Evolutionary conservation across 2,797 vertebrate species (phyloP).

Genomic region (Astyanax mexicanus): DNA sequence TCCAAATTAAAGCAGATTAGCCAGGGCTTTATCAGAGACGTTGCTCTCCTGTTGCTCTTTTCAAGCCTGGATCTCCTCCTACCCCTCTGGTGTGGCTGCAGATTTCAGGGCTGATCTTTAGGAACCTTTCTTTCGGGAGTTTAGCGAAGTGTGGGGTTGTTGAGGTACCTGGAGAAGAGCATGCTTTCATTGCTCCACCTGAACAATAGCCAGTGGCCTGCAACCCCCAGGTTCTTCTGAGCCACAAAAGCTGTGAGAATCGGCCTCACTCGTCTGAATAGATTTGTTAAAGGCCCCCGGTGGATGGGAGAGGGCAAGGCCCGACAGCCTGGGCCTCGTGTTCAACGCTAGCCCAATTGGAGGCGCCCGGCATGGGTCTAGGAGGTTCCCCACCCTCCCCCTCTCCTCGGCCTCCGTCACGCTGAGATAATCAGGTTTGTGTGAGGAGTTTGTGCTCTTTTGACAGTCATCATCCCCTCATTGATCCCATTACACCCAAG

Average conservation of each 20-base stretch:
- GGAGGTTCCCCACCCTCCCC: constrained; percentile 64
- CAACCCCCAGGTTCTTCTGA: constrained; percentile 57
- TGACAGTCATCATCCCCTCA: constrained; percentile 97
- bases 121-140: constrained; percentile 19
- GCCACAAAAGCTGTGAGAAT: constrained; percentile 79
- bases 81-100: constrained; percentile 54
- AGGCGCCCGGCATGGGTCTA: constrained; percentile 83
- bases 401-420: constrained; percentile 85
- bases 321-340: constrained; percentile 84
- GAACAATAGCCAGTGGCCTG: constrained; percentile 42
- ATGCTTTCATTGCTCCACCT: constrained; percentile 32
- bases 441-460: constrained; percentile 99
- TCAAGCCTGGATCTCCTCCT: constrained; percentile 62
- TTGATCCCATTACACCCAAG: constrained; percentile 98
- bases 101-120: constrained; percentile 23
- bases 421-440: constrained; percentile 99
- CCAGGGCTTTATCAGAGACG: constrained; percentile 78
- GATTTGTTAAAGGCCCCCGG: constrained; percentile 90
- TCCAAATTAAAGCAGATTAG: constrained; percentile 82
- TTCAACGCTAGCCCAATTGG: constrained; percentile 83
- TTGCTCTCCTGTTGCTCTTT: constrained; percentile 79
- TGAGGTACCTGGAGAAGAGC: constrained; percentile 11
- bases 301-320: constrained; percentile 86
- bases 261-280: constrained; percentile 84
- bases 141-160: constrained; percentile 41